Base-by-base conservation (phyloP, 2,888 invertebrate species). In the Limnephilus auricula region DNA sequence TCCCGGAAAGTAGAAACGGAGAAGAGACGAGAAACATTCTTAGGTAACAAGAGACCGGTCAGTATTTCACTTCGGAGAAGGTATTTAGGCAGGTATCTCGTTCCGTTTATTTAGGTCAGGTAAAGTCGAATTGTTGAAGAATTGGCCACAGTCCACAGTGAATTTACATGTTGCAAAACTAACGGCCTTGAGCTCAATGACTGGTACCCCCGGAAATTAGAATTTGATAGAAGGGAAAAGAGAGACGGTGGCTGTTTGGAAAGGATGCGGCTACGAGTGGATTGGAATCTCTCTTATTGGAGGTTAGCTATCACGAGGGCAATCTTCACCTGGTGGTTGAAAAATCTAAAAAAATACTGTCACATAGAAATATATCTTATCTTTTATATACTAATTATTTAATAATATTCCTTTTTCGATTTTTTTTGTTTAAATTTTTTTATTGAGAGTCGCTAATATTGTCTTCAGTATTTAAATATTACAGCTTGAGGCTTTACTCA, bases 131-230 rank as follows among this genome's bases (percentile, higher is more conserved):
- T 65, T 65, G 65, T 65, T 65, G 65, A n/a, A 25, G 65, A 65
- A 65, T 65, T 65, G 65, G 65, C 65, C 9, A n/a, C 25, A 45
- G 45, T 45, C 45, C 45, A 9, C 25, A 65, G 25, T 65, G 25
- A 65, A 65, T 65, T 65, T 65, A 65, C 65, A 65, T 65, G n/a
- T 65, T 65, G 65, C 65, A n/a, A 65, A 65, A 65, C 65, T n/a
- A 65, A 65, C n/a, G 65, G 6, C 65, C 65, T 65, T 65, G 65
- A 25, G 65, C 65, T n/a, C n/a, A 9, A 65, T 65, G 65, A 6
- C 9, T n/a, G 65, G 25, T 65, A 65, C n/a, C 65, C 65, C 65
- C 65, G 65, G 65, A 65, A 65, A 65, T 65, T 6, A 65, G 65
- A 65, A 65, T 25, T 65, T n/a, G 65, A 5, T 65, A 25, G 65